Conservation (phyloP, 2,113 vertebrate species). For the Merops nubicus region DNA sequence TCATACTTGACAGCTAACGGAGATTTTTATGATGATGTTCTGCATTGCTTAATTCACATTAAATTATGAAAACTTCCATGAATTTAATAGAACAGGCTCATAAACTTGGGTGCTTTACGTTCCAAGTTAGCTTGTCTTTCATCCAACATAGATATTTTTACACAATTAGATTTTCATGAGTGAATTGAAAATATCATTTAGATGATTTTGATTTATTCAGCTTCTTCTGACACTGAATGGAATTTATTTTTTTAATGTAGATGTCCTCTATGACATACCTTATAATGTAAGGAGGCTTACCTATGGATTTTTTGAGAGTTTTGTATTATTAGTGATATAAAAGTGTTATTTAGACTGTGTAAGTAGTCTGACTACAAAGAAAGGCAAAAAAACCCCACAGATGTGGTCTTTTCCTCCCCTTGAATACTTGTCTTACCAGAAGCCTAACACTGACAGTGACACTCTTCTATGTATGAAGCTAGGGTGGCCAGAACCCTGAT, state of each 20-base stretch:
- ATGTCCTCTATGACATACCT: not conserved
- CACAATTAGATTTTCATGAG: not conserved
- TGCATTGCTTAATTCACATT: not conserved
- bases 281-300: not conserved
- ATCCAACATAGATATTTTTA: not conserved
- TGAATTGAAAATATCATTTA: not conserved
- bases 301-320: not conserved
- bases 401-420: not conserved
- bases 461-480: not conserved
- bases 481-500: not conserved
- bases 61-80: not conserved
- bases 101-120: not conserved
- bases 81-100: not conserved
- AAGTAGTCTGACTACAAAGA: not conserved
- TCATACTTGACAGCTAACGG: not conserved
- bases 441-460: not conserved
- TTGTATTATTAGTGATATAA: not conserved
- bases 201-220: not conserved
- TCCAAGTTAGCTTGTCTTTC: not conserved
- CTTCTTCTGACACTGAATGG: not conserved
- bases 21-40: not conserved
- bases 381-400: not conserved
- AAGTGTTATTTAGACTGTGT: not conserved
- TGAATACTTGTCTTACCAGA: not conserved
- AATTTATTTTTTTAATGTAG: not conserved